Conservation (phyloP, 2,797 vertebrate genomes). For the Acipenser transmontanus region DNA sequence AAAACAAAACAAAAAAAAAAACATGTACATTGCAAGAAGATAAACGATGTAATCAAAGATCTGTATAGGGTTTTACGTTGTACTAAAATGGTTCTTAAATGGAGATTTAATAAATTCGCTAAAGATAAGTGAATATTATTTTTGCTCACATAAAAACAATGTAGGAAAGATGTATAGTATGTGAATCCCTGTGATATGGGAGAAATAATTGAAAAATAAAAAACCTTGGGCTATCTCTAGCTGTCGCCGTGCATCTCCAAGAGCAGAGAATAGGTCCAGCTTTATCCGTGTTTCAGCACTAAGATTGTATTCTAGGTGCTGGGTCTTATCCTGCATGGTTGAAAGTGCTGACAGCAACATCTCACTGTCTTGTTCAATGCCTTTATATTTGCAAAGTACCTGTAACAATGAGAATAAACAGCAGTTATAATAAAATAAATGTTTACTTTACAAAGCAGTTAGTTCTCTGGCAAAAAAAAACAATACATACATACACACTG, state of each 20-base stretch:
- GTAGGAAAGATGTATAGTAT: too few relatives aligned
- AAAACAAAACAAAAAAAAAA: conserved; percentile 5
- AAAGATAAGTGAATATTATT: too few relatives aligned
- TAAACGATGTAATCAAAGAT: too few relatives aligned
- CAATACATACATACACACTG: too few relatives aligned
- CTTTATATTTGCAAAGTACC: conserved; percentile 55
- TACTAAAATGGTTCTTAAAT: too few relatives aligned
- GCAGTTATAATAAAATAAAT: too few relatives aligned
- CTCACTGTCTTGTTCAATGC: conserved; percentile 64
- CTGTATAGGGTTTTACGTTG: too few relatives aligned
- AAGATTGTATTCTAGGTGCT: conserved; percentile 74
- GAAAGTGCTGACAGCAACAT: conserved; percentile 67
- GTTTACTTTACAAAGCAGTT: too few relatives aligned
- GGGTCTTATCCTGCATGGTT: conserved; percentile 71
- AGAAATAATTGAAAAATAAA: conserved; percentile 1
- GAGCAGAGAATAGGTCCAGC: conserved; percentile 70
- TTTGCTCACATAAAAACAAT: not conserved
- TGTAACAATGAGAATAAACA: conserved; percentile 21
- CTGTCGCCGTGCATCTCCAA: conserved; percentile 69
- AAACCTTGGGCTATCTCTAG: conserved; percentile 70
- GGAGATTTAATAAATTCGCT: too few relatives aligned
- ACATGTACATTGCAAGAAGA: too few relatives aligned
- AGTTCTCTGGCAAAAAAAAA: too few relatives aligned
- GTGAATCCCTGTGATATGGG: too few relatives aligned
- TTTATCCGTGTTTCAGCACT: conserved; percentile 75